Conservation (phyloP, 1,140 invertebrate genomes). For the Drosophila mojavensis region DNA sequence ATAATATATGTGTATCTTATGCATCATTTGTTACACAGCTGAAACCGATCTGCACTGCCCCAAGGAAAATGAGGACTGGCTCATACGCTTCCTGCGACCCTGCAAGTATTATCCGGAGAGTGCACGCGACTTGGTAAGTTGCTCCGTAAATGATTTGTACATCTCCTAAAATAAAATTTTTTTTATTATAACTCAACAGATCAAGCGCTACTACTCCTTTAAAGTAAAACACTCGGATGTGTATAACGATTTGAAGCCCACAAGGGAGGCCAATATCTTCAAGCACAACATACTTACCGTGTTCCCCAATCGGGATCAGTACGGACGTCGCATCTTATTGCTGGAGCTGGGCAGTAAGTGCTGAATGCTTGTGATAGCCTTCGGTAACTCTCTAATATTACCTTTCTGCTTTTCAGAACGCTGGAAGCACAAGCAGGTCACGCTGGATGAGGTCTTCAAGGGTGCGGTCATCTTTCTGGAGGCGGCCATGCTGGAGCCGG, state of each 20-base stretch:
- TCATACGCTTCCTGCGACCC: slow-evolving; percentile 90
- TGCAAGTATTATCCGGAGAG: slow-evolving; percentile 93
- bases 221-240: slow-evolving; percentile 90
- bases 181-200: slow-evolving; percentile 83
- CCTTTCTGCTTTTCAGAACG: slow-evolving; percentile 86
- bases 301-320: slow-evolving; percentile 90
- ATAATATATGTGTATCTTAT: not conserved
- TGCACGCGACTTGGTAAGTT: slow-evolving; percentile 88
- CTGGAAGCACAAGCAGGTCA: slow-evolving; percentile 92
- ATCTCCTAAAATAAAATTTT: not conserved
- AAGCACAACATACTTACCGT: slow-evolving; percentile 91
- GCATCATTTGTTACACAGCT: slow-evolving; percentile 85
- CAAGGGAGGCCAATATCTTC: slow-evolving; percentile 90
- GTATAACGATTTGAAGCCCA: slow-evolving; percentile 89
- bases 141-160: not conserved
- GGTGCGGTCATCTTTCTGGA: slow-evolving; percentile 92
- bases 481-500: slow-evolving; percentile 91
- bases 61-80: slow-evolving; percentile 89
- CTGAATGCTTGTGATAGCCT: not conserved
- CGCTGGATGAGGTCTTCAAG: slow-evolving; percentile 92
- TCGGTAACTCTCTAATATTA: not conserved
- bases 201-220: slow-evolving; percentile 91
- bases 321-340: slow-evolving; percentile 89
- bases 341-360: slow-evolving; percentile 91
- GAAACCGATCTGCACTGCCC: slow-evolving; percentile 89